phyloP scores from a whole-genome alignment of 2,113 vertebrate genomes.

The Cavia porcellus region DNA sequence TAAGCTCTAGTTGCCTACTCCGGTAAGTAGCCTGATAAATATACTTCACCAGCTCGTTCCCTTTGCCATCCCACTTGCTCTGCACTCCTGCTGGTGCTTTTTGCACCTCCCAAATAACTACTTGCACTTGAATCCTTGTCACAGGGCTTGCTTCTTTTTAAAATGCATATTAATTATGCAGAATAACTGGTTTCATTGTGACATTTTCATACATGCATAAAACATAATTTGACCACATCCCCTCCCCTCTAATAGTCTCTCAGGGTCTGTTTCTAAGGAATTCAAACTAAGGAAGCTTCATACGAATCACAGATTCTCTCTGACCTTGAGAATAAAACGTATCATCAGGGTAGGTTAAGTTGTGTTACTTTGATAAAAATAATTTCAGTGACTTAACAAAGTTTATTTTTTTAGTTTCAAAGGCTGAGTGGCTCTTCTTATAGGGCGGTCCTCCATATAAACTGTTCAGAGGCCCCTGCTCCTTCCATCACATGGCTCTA shows the following conservation, averaged over 20 bases:
- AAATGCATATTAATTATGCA: background rate
- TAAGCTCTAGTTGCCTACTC: background rate
- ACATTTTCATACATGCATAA: background rate
- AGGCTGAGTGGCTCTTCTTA: background rate
- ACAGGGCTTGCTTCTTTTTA: background rate
- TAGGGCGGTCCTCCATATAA: background rate
- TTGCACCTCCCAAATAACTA: background rate
- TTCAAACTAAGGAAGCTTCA: background rate
- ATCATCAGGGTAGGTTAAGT: background rate
- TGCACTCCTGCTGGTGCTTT: background rate
- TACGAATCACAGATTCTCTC: constrained; percentile 7
- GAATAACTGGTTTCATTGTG: background rate
- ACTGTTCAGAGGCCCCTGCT: background rate
- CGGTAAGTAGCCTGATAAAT: background rate
- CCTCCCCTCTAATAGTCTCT: background rate
- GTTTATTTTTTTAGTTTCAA: background rate
- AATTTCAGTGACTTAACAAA: constrained; percentile 1
- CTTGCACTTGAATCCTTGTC: background rate
- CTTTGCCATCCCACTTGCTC: background rate
- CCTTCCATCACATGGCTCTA: background rate
- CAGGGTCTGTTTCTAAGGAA: background rate
- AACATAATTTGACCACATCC: background rate
- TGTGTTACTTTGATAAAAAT: background rate
- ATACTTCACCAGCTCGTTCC: background rate
- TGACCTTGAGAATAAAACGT: background rate